A percentile compares a stretch with the other conserved stretches of the same genome.
Evolutionary conservation across 2,888 invertebrate genomes (phyloP).

Genomic region (Caenorhabditis sulstoni): DNA sequence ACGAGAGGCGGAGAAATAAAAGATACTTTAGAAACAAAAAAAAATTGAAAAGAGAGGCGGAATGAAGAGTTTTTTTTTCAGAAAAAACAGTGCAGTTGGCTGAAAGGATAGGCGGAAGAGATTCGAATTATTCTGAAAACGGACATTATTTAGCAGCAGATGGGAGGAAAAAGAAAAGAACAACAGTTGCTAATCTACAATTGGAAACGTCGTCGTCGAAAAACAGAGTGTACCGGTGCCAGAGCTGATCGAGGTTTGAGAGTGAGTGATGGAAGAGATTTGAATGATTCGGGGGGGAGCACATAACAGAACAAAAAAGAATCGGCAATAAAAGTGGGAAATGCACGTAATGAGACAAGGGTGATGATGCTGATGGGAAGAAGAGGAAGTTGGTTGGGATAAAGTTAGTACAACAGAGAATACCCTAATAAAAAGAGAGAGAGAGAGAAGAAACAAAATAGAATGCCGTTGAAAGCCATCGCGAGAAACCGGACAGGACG

Average conservation of each 20-base stretch:
- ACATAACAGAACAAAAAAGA: constrained; percentile 10
- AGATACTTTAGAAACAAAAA: no score
- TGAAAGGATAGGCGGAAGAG: constrained; percentile 9
- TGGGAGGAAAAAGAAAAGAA: no score
- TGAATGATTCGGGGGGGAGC: neutral
- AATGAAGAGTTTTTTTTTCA: no score
- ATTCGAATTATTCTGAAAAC: neutral
- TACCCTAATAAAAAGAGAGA: constrained; percentile 6
- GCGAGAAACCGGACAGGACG: constrained; percentile 19
- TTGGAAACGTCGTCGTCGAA: constrained; percentile 8
- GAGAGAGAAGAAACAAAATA: neutral
- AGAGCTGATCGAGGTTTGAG: constrained; percentile 55
- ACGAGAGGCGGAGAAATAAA: neutral
- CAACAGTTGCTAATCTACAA: neutral
- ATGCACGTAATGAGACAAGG: constrained; percentile 40
- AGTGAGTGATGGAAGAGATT: constrained; percentile 32
- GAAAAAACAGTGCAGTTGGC: neutral
- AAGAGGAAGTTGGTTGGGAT: constrained; percentile 2
- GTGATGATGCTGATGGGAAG: constrained; percentile 23
- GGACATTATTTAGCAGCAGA: no score
- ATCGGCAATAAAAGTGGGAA: neutral
- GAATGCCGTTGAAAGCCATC: neutral
- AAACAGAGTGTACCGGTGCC: constrained; percentile 39
- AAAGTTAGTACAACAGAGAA: constrained; percentile 14
- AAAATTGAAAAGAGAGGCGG: no score